Percentiles rank a stretch among this genome's conserved stretches.
phyloP scores from a whole-genome alignment of 1,140 invertebrate species.

The Copidosoma floridanum region DNA sequence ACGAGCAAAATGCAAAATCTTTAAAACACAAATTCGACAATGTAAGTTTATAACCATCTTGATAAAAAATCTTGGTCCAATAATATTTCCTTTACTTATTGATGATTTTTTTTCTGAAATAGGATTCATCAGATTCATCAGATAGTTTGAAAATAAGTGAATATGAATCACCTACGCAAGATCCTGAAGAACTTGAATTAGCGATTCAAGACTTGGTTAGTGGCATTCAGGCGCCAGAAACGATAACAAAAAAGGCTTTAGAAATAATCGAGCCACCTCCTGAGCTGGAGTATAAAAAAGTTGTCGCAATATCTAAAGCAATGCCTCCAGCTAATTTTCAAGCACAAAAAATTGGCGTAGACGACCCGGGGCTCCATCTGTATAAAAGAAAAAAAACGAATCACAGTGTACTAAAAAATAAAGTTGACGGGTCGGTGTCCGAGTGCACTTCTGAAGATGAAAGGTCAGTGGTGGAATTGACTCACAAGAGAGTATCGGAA shows the following conservation, averaged over 20 bases:
- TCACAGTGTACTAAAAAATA: conserved; percentile 1
- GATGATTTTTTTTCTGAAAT: background rate
- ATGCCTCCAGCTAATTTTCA: conserved; percentile 45
- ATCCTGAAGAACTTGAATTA: conserved; percentile 65
- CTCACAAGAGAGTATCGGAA: conserved; percentile 16
- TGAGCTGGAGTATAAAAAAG: conserved; percentile 42
- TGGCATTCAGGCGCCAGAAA: conserved; percentile 59
- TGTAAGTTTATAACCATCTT: conserved; percentile 25
- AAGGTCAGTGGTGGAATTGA: too few species aligned
- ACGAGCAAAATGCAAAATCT: too few species aligned
- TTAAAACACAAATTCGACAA: too few species aligned
- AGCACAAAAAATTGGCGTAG: conserved; percentile 42
- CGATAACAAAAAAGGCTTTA: too few species aligned
- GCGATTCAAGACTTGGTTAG: conserved; percentile 69
- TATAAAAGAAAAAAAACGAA: conserved; percentile 1
- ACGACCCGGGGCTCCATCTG: conserved; percentile 21
- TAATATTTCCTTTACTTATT: too few species aligned
- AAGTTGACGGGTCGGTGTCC: background rate
- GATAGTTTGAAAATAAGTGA: conserved; percentile 21
- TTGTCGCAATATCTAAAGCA: conserved; percentile 45
- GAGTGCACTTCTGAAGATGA: background rate
- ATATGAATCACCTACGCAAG: conserved; percentile 57
- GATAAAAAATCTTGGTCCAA: too few species aligned
- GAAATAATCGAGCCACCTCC: conserved; percentile 37
- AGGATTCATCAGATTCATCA: conserved; percentile 23